Conservation (phyloP, 2,113 vertebrate genomes). For the Cervus canadensis region DNA sequence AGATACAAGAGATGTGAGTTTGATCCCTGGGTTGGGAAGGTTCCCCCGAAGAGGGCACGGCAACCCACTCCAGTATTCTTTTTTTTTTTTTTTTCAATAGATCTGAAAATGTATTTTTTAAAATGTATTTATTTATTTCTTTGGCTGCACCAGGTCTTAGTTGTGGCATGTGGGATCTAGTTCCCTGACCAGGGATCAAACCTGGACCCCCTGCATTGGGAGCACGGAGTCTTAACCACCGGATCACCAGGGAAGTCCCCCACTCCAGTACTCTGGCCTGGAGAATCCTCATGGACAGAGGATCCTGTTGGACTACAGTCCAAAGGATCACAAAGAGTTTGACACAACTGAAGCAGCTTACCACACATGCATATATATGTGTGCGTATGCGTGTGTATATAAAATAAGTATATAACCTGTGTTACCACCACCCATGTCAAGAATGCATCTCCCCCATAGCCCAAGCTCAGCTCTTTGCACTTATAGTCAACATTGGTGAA, state of each 20-base stretch:
- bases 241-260: neutral
- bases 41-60: neutral
- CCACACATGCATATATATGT: rapidly evolving
- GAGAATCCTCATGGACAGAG: neutral
- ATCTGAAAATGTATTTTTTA: neutral
- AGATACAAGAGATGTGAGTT: neutral
- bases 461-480: neutral
- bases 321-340: neutral
- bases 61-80: neutral
- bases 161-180: neutral
- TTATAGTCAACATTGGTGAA: neutral
- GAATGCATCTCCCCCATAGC: neutral
- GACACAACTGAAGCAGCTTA: neutral
- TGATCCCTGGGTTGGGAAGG: rapidly evolving
- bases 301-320: neutral
- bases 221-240: neutral
- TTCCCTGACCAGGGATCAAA: neutral
- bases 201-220: neutral
- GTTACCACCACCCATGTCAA: neutral
- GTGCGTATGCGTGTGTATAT: neutral
- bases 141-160: neutral
- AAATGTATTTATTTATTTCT: neutral
- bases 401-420: neutral
- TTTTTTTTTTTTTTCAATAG: neutral
- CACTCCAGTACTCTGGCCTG: neutral